Conservation (phyloP, 2,113 vertebrate species). For the Perognathus longimembris region DNA sequence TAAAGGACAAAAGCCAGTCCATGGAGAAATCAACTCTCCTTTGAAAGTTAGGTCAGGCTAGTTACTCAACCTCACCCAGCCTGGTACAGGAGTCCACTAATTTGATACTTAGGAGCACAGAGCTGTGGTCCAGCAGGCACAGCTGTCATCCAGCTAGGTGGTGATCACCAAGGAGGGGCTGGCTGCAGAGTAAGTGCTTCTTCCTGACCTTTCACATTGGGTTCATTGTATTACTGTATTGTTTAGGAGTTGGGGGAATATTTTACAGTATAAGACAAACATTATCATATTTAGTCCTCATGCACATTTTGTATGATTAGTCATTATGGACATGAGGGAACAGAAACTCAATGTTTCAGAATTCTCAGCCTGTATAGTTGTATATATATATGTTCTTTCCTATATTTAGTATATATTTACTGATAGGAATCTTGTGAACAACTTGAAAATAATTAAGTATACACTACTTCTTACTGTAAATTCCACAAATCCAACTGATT, state of each 20-base stretch:
- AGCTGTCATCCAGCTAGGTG: neutral
- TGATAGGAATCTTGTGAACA: too few species aligned
- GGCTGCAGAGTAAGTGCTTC: rapidly evolving
- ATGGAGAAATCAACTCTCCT: conserved; percentile 42
- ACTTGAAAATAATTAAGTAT: too few species aligned
- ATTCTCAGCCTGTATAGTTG: neutral
- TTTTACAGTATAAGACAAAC: neutral
- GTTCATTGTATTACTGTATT: neutral
- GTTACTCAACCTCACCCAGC: neutral
- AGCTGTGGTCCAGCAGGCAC: rapidly evolving
- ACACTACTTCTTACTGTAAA: too few species aligned
- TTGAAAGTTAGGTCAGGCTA: neutral
- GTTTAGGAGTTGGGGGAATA: neutral
- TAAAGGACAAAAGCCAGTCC: conserved; percentile 49
- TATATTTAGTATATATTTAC: too few species aligned
- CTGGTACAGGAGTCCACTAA: rapidly evolving
- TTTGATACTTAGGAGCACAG: rapidly evolving
- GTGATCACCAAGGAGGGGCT: neutral
- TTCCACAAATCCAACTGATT: too few species aligned
- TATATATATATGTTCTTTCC: too few species aligned
- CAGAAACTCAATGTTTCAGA: neutral
- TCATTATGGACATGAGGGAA: rapidly evolving
- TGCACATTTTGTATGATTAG: rapidly evolving
- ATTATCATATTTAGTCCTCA: neutral
- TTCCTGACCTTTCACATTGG: neutral